Evolutionary conservation across 1,140 invertebrate genomes (phyloP), one percentile per base, ranked within the genome.

Genomic region (Ceratina calcarata): DNA sequence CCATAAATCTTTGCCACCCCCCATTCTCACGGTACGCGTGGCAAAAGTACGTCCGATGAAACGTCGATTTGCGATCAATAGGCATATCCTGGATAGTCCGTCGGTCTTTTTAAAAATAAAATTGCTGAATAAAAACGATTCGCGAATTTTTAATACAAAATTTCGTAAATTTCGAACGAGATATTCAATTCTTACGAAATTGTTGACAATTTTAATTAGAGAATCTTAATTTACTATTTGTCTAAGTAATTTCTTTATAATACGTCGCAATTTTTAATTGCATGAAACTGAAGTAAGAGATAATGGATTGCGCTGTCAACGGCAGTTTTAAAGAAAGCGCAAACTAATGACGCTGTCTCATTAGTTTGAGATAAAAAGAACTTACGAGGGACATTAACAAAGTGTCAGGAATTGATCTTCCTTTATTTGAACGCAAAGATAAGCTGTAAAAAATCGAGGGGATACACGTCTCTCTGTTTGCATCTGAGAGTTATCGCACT

Each of bases 11-110:
- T 60, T 49, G 37, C 32, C 37, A 72, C 12, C 27, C n/a, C 24
- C 4, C 37, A 60, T 61, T 27, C 37, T 18, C 16, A 10, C 3
- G 1, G n/a, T 71, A 71, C 16, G 57, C 15, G 10, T 22, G 18
- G 69, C 32, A 72, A 27, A 61, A 49, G n/a, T 58, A n/a, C n/a
- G 27, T n/a, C 13, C 53, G 13, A 58, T 70, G 68, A 58, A 37
- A 58, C 32, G 53, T 70, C 68, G 32, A 70, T 70, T 58, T 70
- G n/a, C 53, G 68, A 70, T 70, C 53, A 37, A 58, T 70, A 58
- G 62, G 45, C n/a, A 8, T 6, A 20, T 69, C 24, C 24, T 18
- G 2, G 8, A 6, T 6, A 8, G 0, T 10, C 37, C 37, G 37
- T 45, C 37, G 37, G 37, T 10, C 10, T 10, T 45, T 0, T 45